These are phyloP conservation scores for Frankliniella intonsa DNA, from an alignment of 2,888 invertebrate species.

Conservation along the genomic window DNA sequence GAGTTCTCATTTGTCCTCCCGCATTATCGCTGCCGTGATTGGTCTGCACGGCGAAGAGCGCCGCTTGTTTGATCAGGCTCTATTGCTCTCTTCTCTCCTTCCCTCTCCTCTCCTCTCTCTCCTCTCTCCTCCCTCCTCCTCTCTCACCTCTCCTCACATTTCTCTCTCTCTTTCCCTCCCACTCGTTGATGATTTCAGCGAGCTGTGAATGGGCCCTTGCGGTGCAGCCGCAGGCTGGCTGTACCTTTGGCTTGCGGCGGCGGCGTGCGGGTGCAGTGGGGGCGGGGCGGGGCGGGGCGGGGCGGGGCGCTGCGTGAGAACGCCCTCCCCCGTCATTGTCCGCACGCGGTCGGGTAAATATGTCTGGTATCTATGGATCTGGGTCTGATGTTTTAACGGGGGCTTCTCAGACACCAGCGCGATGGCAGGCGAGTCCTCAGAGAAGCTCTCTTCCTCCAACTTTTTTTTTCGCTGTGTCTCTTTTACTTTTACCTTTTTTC, in stretches of 20 bases:
- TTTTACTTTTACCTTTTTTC: neutral
- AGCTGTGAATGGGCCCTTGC: neutral
- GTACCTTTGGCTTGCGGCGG: neutral
- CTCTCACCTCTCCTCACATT: neutral
- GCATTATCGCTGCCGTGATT: neutral
- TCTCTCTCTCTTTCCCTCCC: neutral
- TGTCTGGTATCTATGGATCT: constrained; percentile 11
- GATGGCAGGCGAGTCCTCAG: too few relatives aligned
- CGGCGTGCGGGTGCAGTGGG: neutral
- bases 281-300: constrained; percentile 6
- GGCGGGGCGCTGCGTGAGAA: constrained; percentile 4
- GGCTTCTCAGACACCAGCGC: neutral
- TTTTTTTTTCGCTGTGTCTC: neutral
- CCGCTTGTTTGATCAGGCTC: neutral
- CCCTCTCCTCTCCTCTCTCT: constrained; percentile 5
- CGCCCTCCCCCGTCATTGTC: neutral
- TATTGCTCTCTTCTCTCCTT: neutral
- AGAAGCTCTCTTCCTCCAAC: too few relatives aligned
- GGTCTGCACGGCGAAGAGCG: neutral
- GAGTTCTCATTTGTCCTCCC: neutral
- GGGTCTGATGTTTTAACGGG: neutral
- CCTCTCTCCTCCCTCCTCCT: neutral
- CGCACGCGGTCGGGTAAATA: neutral
- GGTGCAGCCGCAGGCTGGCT: neutral
- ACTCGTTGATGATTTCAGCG: neutral